Base-by-base conservation (phyloP, 2,888 invertebrate genomes). In the Drosophila rubida region DNA sequence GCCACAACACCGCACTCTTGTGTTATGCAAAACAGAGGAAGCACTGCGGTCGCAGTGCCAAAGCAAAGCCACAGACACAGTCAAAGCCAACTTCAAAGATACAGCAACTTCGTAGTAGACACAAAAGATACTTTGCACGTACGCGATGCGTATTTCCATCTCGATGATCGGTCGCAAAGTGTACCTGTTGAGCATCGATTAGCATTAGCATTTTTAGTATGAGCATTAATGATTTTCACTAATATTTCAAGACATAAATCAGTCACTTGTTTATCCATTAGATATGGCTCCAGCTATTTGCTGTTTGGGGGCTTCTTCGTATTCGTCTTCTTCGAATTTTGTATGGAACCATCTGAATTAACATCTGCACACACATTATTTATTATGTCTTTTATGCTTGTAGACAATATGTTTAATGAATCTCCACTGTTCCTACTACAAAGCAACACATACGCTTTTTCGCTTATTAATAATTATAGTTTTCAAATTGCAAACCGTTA, bases 21-120 rank as follows among this genome's bases (percentile, higher is more conserved):
- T 65, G 64, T 85, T 83, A 83, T 83, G 82, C 82, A 86, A 83
- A 86, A 69, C 71, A 76, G 87, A 83, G 82, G 82, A 83, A 83
- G 84, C 51, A 49, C 57, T 75, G n/a, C n/a, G 75, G 62, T 70
- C 51, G 44, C 61, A 50, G 23, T 37, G 6, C 50, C 8, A 27
- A 27, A 19, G 19, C 27, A 27, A 8, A 35, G n/a, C 32, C 30
- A 9, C 3, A 30, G 30, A 8, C 32, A 35, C 4, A 35, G 32
- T n/a, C 41, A 60, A 44, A 70, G 23, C 60, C 60, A 69, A 65
- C 67, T 50, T 54, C 63, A 74, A 60, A 73, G 66, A 64, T 57
- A 58, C 23, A 73, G 19, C 19, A 66, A 14, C 32, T 32, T n/a
- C 11, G n/a, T 8, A n/a, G 32, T 7, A 32, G 51, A 55, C 57